Base-by-base conservation (phyloP, 1,140 invertebrate genomes). In the Helicoverpa armigera region DNA sequence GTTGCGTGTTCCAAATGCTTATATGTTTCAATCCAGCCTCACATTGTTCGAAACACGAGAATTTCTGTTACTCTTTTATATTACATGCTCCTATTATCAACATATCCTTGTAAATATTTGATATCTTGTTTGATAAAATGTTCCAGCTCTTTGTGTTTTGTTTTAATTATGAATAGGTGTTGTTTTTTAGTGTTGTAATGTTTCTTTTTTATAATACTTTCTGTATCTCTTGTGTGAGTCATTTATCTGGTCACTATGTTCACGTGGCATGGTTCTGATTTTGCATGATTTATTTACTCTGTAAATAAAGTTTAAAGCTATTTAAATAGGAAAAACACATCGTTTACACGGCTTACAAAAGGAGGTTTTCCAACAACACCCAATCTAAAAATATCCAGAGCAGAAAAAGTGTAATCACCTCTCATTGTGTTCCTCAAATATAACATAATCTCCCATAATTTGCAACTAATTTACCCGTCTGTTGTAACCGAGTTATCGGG, bases 1-100 rank as follows among this genome's bases (percentile, higher is more conserved):
- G 87, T 92, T 86, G 91, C 90, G 91, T 92, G 90, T 82, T 87
- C 74, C 83, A 72, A 54, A 73, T 80, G 63, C 81, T 85, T 79
- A 83, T 79, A 83, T 61, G 70, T 51, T 61, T 12, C 7, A 35
- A 63, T 61, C 58, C 54, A 13, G 18, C 13, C n/a, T 65, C 58
- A 50, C 43, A 65, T 77, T 77, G 74, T 77, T 63, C 14, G 2
- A 2, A 31, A 35, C 18, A 51, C n/a, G 50, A n/a, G 70, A 60
- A 43, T 35, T 61, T 61, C 31, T 23, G 18, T 70, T 54, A 35
- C 67, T 67, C 18, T 77, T 67, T 67, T 35, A 16, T 54, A 75
- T n/a, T 23, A 48, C 18, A n/a, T 12, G 29, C 35, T 35, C 23
- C 63, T 50, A 51, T 61, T 61, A 61, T 75, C 18, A 53, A 51